These are phyloP conservation scores for Corvus cornix DNA, from an alignment of 2,113 vertebrate species.

Conservation along the genomic window DNA sequence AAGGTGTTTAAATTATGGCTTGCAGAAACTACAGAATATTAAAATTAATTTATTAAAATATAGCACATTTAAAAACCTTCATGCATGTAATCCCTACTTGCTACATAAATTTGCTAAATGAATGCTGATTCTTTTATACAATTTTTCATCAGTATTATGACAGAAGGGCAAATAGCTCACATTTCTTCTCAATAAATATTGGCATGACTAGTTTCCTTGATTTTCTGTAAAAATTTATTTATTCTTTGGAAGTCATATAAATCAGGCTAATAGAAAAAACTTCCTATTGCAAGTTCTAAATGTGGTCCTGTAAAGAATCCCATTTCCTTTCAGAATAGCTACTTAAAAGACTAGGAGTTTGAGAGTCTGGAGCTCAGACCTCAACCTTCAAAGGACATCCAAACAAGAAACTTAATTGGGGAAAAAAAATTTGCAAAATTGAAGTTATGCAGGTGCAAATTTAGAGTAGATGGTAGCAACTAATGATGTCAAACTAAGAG, in stretches of 20 bases:
- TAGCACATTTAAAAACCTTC: not conserved
- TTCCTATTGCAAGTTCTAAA: not conserved
- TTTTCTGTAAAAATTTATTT: not conserved
- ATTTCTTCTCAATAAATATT: not conserved
- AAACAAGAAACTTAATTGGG: not conserved
- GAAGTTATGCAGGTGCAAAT: not conserved
- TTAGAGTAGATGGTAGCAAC: not conserved
- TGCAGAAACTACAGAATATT: not conserved
- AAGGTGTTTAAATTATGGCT: not conserved
- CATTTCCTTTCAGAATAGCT: not conserved
- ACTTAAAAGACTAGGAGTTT: not conserved
- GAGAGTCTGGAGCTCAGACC: not conserved
- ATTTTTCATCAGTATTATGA: not conserved
- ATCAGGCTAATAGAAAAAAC: not conserved
- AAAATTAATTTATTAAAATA: not conserved
- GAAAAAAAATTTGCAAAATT: not conserved
- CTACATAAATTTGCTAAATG: not conserved
- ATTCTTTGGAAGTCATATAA: not conserved
- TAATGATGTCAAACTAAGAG: not conserved
- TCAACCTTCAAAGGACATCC: not conserved
- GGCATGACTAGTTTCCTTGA: not conserved
- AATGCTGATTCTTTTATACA: not conserved
- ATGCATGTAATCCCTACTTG: not conserved
- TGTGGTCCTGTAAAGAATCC: not conserved
- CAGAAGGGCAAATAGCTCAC: not conserved